Conservation (phyloP, 2,113 vertebrate genomes). For the Amazona guildingii region DNA sequence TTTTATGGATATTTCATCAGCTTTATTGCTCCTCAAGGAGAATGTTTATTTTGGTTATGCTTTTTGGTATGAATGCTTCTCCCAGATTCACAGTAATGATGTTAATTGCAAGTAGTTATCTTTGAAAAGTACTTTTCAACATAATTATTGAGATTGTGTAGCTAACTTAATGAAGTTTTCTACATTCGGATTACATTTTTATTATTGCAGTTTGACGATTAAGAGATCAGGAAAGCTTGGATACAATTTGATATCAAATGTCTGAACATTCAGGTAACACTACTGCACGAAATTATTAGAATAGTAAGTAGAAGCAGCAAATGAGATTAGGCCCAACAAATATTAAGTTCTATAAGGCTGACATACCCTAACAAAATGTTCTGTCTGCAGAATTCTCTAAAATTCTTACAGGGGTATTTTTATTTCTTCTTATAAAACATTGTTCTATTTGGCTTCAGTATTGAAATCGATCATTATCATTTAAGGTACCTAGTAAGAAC, state of each 20-base stretch:
- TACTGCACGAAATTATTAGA: background rate
- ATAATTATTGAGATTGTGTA: background rate
- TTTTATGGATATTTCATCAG: background rate
- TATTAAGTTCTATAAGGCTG: background rate
- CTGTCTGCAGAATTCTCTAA: background rate
- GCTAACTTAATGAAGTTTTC: background rate
- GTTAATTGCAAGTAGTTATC: background rate
- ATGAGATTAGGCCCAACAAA: background rate
- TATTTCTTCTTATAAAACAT: background rate
- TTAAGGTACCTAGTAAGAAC: background rate
- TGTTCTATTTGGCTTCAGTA: background rate
- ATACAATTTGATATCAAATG: background rate
- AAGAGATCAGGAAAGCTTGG: background rate
- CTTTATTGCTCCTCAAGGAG: background rate
- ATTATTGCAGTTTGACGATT: background rate
- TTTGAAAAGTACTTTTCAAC: background rate
- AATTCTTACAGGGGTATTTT: background rate
- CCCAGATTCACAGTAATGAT: fast-evolving
- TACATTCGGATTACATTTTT: background rate
- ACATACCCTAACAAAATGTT: background rate
- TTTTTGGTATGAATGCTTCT: background rate
- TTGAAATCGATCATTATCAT: background rate
- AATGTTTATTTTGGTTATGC: background rate
- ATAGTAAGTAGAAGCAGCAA: background rate
- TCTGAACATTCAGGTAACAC: background rate